These are phyloP conservation scores for Monopterus albus DNA, from an alignment of 2,113 vertebrate genomes.

Conservation along the genomic window DNA sequence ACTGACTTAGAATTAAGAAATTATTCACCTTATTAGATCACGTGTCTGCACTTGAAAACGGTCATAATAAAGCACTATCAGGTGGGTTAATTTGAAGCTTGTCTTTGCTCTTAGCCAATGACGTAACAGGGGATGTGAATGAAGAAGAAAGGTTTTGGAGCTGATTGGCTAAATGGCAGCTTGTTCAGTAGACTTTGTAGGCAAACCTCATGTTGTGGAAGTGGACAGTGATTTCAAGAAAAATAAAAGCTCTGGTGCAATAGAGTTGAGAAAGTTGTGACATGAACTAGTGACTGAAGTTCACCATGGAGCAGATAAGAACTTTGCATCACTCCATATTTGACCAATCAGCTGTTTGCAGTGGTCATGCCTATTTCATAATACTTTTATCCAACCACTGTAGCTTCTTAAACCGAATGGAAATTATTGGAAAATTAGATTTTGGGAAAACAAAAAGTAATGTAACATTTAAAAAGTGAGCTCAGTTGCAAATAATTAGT, in stretches of 20 bases:
- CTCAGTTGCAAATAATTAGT: too few relatives aligned
- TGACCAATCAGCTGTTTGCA: conserved; percentile 35
- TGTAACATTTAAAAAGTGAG: too few relatives aligned
- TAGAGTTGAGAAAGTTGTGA: conserved; percentile 41
- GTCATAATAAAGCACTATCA: conserved; percentile 15
- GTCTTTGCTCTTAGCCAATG: conserved; percentile 53
- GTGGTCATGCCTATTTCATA: conserved; percentile 26
- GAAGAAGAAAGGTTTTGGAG: not conserved
- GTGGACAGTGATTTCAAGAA: not conserved
- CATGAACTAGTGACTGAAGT: conserved; percentile 65
- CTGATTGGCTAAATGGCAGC: conserved; percentile 17
- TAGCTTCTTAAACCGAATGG: not conserved
- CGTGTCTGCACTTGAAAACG: not conserved
- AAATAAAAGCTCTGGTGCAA: not conserved
- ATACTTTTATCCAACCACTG: not conserved
- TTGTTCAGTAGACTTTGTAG: not conserved
- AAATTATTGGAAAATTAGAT: not conserved
- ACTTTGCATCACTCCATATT: conserved; percentile 49
- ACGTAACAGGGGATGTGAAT: conserved; percentile 6
- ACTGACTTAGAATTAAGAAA: not conserved
- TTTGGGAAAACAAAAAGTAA: not conserved
- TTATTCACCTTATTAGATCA: conserved; percentile 15
- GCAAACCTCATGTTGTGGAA: not conserved
- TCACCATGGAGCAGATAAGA: conserved; percentile 72
- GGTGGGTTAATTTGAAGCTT: conserved; percentile 36